Conservation (phyloP, 1,140 invertebrate genomes). For the Frieseomelitta varia region DNA sequence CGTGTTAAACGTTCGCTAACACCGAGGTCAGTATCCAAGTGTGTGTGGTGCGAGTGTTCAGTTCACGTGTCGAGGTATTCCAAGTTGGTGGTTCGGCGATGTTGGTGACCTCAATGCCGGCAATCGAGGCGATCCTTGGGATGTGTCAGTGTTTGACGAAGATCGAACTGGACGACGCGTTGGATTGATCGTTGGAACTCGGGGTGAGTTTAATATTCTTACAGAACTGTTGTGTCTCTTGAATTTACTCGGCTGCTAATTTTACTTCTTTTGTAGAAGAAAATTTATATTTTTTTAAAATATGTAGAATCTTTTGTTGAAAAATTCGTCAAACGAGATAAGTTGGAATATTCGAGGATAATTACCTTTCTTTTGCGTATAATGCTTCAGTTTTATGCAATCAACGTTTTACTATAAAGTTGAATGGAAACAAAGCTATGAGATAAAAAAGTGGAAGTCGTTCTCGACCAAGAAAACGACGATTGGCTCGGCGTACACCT, state of each 20-base stretch:
- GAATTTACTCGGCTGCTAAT: no score
- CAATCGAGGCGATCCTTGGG: neutral
- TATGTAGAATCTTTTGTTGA: no score
- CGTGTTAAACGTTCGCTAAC: neutral
- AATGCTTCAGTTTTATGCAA: neutral
- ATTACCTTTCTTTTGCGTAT: neutral
- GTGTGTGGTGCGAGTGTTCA: neutral
- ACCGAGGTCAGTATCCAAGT: neutral
- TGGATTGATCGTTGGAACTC: neutral
- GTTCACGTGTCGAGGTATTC: neutral
- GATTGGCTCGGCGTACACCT: constrained; percentile 42
- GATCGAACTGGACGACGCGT: neutral
- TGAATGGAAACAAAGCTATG: neutral
- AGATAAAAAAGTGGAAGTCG: neutral
- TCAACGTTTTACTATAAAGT: neutral
- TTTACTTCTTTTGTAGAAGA: no score
- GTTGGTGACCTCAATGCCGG: constrained; percentile 36
- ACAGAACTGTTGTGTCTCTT: neutral
- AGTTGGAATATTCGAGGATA: no score
- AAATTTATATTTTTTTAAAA: no score
- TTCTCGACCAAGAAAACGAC: neutral
- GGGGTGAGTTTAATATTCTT: neutral
- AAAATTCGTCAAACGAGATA: no score
- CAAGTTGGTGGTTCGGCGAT: neutral
- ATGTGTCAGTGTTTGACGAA: neutral